These are phyloP conservation scores for Sebastes itinus DNA, from an alignment of 2,797 vertebrate genomes.

Conservation along the genomic window DNA sequence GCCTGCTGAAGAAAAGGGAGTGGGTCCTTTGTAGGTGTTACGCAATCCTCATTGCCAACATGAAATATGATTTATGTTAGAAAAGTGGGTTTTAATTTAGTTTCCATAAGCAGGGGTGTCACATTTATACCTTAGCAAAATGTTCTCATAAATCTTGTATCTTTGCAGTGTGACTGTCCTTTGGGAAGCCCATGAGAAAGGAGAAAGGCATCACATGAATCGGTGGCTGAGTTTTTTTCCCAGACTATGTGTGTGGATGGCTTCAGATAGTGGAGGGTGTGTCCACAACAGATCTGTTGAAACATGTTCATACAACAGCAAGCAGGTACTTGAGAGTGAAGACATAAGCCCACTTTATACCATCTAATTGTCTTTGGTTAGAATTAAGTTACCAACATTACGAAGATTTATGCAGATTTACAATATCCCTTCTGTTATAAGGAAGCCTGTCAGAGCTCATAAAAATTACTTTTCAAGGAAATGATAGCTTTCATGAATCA, in stretches of 20 bases:
- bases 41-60: background rate
- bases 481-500: background rate
- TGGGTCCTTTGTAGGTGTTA: background rate
- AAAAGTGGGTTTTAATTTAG: background rate
- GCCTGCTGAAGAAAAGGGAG: slow-evolving; percentile 10
- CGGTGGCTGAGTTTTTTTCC: background rate
- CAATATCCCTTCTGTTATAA: background rate
- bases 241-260: background rate
- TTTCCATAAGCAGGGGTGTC: background rate
- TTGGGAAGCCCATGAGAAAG: background rate
- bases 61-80: background rate
- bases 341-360: background rate
- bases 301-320: slow-evolving; percentile 30
- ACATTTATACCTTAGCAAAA: background rate
- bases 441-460: background rate
- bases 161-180: background rate
- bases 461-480: background rate
- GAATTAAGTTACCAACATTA: background rate
- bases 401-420: background rate
- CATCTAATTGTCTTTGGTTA: background rate
- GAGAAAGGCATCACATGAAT: background rate
- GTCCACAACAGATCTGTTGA: slow-evolving; percentile 27
- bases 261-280: slow-evolving; percentile 9
- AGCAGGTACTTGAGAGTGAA: slow-evolving; percentile 20
- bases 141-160: background rate